Percentiles rank a stretch among this genome's conserved stretches.
phyloP scores from a whole-genome alignment of 1,140 invertebrate species.

The Drosophila navojoa region DNA sequence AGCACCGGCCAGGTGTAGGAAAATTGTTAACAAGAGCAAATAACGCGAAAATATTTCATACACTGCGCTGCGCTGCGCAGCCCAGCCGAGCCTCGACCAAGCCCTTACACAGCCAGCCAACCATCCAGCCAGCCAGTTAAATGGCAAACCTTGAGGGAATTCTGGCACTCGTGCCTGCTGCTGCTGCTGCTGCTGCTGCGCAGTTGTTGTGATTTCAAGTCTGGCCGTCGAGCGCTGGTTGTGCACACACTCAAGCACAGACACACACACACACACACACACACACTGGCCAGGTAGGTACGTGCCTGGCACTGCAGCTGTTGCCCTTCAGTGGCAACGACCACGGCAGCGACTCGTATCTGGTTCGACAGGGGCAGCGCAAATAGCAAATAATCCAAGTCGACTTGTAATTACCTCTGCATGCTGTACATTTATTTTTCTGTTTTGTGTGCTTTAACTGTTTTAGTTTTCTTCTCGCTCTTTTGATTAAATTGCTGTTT shows the following conservation, averaged over 20 bases:
- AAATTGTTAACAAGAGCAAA: slow-evolving; percentile 68
- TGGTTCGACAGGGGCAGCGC: slow-evolving; percentile 47
- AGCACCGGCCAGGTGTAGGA: slow-evolving; percentile 56
- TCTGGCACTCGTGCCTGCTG: slow-evolving; percentile 39
- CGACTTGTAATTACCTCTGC: slow-evolving; percentile 75
- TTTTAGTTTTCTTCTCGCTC: slow-evolving; percentile 3
- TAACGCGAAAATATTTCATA: slow-evolving; percentile 74
- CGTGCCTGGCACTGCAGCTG: slow-evolving; percentile 19
- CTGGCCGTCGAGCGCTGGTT: slow-evolving; percentile 33
- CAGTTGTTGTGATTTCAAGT: slow-evolving; percentile 62
- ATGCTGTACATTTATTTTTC: slow-evolving; percentile 56
- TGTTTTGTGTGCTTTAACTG: slow-evolving; percentile 31
- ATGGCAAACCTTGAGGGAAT: slow-evolving; percentile 62
- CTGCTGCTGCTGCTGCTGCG: slow-evolving; percentile 32
- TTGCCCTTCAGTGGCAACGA: neutral
- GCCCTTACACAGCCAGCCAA: neutral
- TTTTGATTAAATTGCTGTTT: slow-evolving; percentile 71
- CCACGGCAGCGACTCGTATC: slow-evolving; percentile 30
- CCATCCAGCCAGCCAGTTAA: slow-evolving; percentile 61
- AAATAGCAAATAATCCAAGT: slow-evolving; percentile 13
- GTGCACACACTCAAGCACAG: slow-evolving; percentile 38
- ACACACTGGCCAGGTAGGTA: slow-evolving; percentile 7
- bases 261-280: slow-evolving; percentile 11
- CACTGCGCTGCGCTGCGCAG: slow-evolving; percentile 32
- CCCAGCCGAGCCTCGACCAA: neutral